These are phyloP conservation scores for Pagetopsis macropterus DNA, from an alignment of 2,797 vertebrate species.

Conservation along the genomic window DNA sequence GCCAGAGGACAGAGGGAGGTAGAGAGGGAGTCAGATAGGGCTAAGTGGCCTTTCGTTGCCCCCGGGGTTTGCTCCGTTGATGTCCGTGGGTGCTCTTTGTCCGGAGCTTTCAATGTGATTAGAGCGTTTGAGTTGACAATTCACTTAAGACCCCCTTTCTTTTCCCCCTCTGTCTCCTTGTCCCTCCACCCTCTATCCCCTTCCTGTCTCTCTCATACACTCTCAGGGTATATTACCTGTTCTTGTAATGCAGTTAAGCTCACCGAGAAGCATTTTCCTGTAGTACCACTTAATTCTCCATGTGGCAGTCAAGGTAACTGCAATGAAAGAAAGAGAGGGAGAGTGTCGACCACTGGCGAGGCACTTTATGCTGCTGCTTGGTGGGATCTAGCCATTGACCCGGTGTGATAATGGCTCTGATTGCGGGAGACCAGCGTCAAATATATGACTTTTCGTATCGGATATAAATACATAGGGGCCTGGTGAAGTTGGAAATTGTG, in stretches of 20 bases:
- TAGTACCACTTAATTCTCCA: conserved; percentile 97
- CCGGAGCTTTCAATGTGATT: conserved; percentile 97
- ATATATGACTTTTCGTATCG: conserved; percentile 94
- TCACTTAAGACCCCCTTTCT: conserved; percentile 88
- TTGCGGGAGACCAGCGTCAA: conserved; percentile 91
- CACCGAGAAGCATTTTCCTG: conserved; percentile 92
- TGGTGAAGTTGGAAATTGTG: conserved; percentile 73
- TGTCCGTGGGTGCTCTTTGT: conserved; percentile 88
- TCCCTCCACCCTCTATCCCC: conserved; percentile 43
- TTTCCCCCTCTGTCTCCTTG: conserved; percentile 26
- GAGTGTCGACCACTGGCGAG: conserved; percentile 28
- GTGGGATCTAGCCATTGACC: conserved; percentile 86
- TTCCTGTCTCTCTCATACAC: conserved; percentile 40
- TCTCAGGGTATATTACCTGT: conserved; percentile 91
- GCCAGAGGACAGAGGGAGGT: conserved; percentile 34
- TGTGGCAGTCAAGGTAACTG: conserved; percentile 91
- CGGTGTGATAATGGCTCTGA: conserved; percentile 93
- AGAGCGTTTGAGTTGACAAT: conserved; percentile 91
- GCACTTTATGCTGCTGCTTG: conserved; percentile 76
- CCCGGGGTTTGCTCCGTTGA: conserved; percentile 84
- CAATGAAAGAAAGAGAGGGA: conserved; percentile 38
- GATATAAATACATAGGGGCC: conserved; percentile 85
- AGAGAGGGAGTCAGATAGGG: conserved; percentile 47
- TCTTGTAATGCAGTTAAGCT: conserved; percentile 98
- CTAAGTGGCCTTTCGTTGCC: conserved; percentile 77